Percentiles rank a stretch among this genome's conserved stretches.
These are phyloP conservation scores for Phodopus roborovskii DNA, from an alignment of 2,113 vertebrate genomes.

Conservation along the genomic window DNA sequence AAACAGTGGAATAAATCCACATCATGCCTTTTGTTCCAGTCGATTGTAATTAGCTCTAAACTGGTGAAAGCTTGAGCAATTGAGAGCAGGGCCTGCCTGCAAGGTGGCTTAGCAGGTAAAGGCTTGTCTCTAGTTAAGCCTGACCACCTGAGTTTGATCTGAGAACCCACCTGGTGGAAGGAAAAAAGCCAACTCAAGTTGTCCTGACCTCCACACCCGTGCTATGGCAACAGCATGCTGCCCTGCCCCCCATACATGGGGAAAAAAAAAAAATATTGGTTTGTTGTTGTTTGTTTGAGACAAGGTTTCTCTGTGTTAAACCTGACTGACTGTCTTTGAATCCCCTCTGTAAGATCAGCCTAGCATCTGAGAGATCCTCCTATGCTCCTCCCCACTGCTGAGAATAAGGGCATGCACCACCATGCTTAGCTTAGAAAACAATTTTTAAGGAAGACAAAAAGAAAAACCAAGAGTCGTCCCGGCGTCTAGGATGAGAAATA, in stretches of 20 bases:
- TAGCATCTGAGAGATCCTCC: neutral
- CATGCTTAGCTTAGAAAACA: neutral
- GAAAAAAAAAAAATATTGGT: neutral
- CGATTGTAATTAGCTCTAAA: neutral
- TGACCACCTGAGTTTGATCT: neutral
- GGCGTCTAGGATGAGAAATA: neutral
- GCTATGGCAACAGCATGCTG: neutral
- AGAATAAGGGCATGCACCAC: neutral
- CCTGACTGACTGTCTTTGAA: neutral
- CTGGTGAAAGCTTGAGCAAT: slow-evolving; percentile 6
- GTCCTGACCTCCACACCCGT: neutral
- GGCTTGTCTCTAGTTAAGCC: neutral
- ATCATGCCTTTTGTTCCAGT: neutral
- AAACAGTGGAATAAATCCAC: neutral
- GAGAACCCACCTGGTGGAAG: neutral
- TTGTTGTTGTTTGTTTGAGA: neutral
- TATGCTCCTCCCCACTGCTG: neutral
- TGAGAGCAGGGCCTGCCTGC: neutral
- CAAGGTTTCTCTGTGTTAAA: neutral
- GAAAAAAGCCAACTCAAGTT: neutral
- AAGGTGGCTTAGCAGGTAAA: neutral
- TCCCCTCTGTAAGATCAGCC: neutral
- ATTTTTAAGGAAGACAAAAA: neutral
- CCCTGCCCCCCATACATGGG: neutral
- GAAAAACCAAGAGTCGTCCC: neutral